Evolutionary conservation across 2,797 vertebrate species (phyloP).

Genomic region (Pyrocephalus nanus): DNA sequence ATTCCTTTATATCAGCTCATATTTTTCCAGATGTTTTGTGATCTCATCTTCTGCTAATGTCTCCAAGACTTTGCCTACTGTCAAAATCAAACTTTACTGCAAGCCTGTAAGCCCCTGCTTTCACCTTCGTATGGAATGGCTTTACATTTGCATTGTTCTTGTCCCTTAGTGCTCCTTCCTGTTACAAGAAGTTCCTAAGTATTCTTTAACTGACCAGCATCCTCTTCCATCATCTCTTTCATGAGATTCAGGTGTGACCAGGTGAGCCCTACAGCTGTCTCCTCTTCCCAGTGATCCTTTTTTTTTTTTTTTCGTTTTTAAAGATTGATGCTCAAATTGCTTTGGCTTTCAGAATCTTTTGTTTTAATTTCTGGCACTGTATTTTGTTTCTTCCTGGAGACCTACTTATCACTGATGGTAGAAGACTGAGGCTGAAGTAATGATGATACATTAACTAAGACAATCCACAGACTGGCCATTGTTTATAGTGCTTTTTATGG

Average conservation of each 20-base stretch:
- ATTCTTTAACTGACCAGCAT: constrained; percentile 8
- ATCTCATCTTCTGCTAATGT: constrained; percentile 55
- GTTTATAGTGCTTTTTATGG: constrained; percentile 39
- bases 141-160: constrained; percentile 39
- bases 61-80: constrained; percentile 48
- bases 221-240: constrained; percentile 54
- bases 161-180: neutral
- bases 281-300: neutral
- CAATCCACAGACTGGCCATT: constrained; percentile 14
- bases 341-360: constrained; percentile 21
- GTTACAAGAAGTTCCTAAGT: constrained; percentile 10
- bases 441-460: constrained; percentile 51
- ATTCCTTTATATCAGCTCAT: constrained; percentile 38
- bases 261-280: constrained; percentile 54
- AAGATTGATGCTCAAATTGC: neutral
- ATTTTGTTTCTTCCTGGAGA: constrained; percentile 56
- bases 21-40: constrained; percentile 60
- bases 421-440: constrained; percentile 10
- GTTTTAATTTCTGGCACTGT: constrained; percentile 56
- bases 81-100: constrained; percentile 64
- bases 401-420: constrained; percentile 34
- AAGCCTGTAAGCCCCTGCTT: constrained; percentile 25
- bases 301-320: neutral
- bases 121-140: constrained; percentile 25
- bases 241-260: constrained; percentile 46